Evolutionary conservation across 2,797 vertebrate species (phyloP), one percentile per base, ranked within the genome.

Genomic region (Microctenopoma stevenorrisi): DNA sequence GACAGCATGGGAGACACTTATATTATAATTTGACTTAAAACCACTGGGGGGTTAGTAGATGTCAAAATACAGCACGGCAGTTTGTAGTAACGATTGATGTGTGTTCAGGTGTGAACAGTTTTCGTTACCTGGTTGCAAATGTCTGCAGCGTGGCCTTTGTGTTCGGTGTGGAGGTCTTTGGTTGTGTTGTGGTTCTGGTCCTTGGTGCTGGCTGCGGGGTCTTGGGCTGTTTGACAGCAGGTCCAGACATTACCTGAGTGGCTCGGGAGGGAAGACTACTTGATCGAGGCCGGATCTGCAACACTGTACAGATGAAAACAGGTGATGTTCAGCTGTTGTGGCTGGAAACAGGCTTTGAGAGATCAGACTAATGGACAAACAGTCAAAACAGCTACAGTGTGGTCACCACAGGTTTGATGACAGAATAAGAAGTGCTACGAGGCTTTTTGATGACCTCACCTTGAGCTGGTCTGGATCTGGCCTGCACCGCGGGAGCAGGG

Each of bases 251-350:
- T 38, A 84, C 82, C 59, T 86, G 91, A 3, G 85, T 87, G 1
- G 85, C 85, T 55, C 83, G 87, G 44, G 92, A 89, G n/a, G 92
- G 91, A 42, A 94, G 79, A 68, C 92, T 94, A 55, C 89, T 90
- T 61, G 93, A 93, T 2, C 90, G 85, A 48, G 89, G 85, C 7
- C 92, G 87, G 50, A 75, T 85, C 81, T 90, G 91, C 52, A 89
- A 11, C 58, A 76, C 93, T 93, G 28, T 50, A 50, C 5, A 16
- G 10, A 78, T 4, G 25, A 38, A 49, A 33, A 49, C 35, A 46
- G 12, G 37, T 26, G 9, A 49, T 10, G 70, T 15, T 38, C 14
- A 38, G 33, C 12, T 78, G 46, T 64, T 8, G 61, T 7, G 42
- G 47, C 8, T 1, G 25, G n/a, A 53, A 71, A 72, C 15, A 40